Percentiles rank a stretch among this genome's conserved stretches.
Conservation (phyloP, 2,888 invertebrate genomes). For the Nemoura dubitans region DNA sequence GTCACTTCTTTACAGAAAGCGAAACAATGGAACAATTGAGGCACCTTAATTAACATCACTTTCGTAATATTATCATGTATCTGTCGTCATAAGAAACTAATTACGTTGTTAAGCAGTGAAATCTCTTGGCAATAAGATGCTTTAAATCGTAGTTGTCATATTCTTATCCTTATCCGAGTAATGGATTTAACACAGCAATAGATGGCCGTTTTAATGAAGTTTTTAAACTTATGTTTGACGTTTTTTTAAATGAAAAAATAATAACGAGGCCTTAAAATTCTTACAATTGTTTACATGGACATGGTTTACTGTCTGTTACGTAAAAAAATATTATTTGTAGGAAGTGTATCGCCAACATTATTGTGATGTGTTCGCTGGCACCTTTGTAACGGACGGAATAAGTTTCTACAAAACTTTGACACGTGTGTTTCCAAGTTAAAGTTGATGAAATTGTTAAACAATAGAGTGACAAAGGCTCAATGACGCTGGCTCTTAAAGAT, state of each 20-base stretch:
- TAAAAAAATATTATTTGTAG: neutral
- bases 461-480: neutral
- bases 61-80: neutral
- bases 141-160: neutral
- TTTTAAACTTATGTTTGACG: neutral
- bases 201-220: neutral
- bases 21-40: too few species aligned
- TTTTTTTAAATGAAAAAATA: neutral
- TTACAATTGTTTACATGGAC: neutral
- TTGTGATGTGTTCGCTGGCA: neutral
- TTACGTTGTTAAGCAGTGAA: neutral
- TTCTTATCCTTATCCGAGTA: neutral
- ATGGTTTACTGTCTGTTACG: neutral
- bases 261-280: slow-evolving; percentile 1
- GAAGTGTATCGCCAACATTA: neutral
- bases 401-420: neutral
- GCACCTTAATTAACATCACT: neutral
- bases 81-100: neutral
- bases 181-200: neutral
- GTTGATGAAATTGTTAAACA: neutral
- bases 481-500: neutral
- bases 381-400: too few species aligned
- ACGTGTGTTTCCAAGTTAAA: neutral
- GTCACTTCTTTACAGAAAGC: too few species aligned
- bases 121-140: neutral